These are phyloP conservation scores for Athene cunicularia DNA, from an alignment of 2,113 vertebrate species.

Conservation along the genomic window DNA sequence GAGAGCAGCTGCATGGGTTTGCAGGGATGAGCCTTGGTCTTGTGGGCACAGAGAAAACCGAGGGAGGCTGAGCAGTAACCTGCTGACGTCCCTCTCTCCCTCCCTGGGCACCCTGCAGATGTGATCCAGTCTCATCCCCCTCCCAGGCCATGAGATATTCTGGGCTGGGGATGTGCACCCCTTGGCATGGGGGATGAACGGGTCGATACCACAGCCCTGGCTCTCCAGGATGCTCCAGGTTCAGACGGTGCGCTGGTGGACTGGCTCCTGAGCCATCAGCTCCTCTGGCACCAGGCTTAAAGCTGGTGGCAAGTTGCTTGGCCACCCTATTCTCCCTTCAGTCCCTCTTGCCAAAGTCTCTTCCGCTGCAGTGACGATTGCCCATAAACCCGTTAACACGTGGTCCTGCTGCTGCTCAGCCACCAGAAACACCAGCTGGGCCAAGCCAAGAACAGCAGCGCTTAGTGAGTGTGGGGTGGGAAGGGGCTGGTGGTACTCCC, in stretches of 20 bases:
- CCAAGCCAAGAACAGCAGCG: background rate
- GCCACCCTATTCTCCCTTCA: background rate
- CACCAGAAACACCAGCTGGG: background rate
- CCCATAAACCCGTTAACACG: accelerated
- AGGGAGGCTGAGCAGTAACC: background rate
- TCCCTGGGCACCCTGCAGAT: background rate
- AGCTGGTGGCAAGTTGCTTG: background rate
- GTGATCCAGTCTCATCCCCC: accelerated
- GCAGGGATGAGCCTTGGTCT: background rate
- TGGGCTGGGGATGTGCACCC: accelerated
- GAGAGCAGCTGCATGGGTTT: background rate
- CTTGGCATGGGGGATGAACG: accelerated
- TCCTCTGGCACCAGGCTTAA: background rate
- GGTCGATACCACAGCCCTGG: background rate
- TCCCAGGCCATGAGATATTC: background rate
- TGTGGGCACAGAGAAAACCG: background rate
- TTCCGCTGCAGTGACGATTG: background rate
- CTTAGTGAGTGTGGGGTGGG: background rate
- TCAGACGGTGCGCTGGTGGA: accelerated
- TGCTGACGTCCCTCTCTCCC: too few relatives aligned
- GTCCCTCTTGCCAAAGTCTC: background rate
- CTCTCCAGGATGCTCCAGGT: background rate
- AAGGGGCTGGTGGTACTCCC: background rate
- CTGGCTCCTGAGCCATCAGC: background rate
- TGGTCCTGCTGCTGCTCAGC: background rate